These are phyloP conservation scores for Bibio marci DNA, from an alignment of 2,888 invertebrate species.

Conservation along the genomic window DNA sequence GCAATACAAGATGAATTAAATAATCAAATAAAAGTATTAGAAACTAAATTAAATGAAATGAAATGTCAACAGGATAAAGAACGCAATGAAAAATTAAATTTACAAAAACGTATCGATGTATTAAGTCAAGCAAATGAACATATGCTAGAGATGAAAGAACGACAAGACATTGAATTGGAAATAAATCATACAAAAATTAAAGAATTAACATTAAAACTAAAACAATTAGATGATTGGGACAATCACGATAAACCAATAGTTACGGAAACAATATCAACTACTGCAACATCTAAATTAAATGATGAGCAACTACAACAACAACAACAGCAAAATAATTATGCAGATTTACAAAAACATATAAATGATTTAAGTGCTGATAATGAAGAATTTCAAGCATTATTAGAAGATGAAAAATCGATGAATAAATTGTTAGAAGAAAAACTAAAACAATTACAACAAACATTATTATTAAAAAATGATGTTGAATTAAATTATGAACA, in stretches of 20 bases:
- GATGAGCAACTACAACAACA: conserved; percentile 5
- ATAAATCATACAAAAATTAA: conserved; percentile 54
- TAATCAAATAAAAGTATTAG: conserved; percentile 44
- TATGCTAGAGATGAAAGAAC: conserved; percentile 63
- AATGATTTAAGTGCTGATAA: conserved; percentile 42
- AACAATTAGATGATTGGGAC: conserved; percentile 34
- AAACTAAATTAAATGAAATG: conserved; percentile 44
- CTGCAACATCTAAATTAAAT: not conserved
- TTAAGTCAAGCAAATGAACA: conserved; percentile 59
- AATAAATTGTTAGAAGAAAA: conserved; percentile 20
- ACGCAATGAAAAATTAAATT: conserved; percentile 45
- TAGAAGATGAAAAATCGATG: conserved; percentile 35
- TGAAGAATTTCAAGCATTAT: conserved; percentile 37
- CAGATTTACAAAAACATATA: conserved; percentile 34
- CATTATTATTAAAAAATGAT: conserved; percentile 10
- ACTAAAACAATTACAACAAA: conserved; percentile 16
- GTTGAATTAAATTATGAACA: conserved; percentile 8
- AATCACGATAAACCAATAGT: conserved; percentile 9
- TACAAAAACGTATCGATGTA: conserved; percentile 54
- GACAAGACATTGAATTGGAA: conserved; percentile 58
- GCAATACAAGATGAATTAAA: conserved; percentile 71
- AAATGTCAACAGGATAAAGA: conserved; percentile 40
- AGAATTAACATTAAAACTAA: conserved; percentile 48
- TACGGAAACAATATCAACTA: conserved; percentile 5
- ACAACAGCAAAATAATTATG: conserved; percentile 20